Base-by-base conservation (phyloP, 2,797 vertebrate genomes). In the Somateria mollissima region DNA sequence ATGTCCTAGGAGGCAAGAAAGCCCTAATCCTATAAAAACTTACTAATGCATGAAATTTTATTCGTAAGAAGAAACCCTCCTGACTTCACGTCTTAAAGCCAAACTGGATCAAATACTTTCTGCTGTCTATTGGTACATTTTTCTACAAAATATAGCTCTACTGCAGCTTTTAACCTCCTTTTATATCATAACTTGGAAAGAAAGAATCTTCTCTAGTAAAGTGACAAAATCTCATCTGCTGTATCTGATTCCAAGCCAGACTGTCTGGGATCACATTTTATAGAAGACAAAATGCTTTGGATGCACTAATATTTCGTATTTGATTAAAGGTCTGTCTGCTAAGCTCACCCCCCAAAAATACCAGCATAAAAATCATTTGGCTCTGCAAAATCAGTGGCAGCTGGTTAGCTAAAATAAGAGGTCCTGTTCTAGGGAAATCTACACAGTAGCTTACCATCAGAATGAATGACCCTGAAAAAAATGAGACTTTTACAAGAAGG, bases 181-280 rank as follows among this genome's bases (percentile, higher is more conserved):
- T 90, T 87, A 49, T 90, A 90, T 58, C 49, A 3, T 37, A 87
- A 75, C 65, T 94, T 89, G 88, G 84, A 95, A 83, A 84, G 77
- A 92, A 92, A 91, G n/a, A 47, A 78, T 56, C 0, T 0, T 74
- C 87, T 90, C 90, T 65, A 92, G 22, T 39, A 84, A 89, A 92
- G 85, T 3, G 11, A 94, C 71, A 96, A 96, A 96, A 96, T 71
- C 75, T 90, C 94, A 95, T 95, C 94, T 96, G 94, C 47, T 95
- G 16, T 75, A 76, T 87, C 74, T 87, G 92, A 95, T 69, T 90
- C 62, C 54, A 89, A 94, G 91, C 84, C 93, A 95, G 75, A 87
- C 65, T 83, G 88, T 92, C 84, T 96, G 81, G 81, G 66, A 89
- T 72, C 27, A 5, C 78, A 78, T 93, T 94, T 95, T 94, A 66